These are phyloP conservation scores for Nanorana parkeri DNA, from an alignment of 2,113 vertebrate genomes.

Conservation along the genomic window DNA sequence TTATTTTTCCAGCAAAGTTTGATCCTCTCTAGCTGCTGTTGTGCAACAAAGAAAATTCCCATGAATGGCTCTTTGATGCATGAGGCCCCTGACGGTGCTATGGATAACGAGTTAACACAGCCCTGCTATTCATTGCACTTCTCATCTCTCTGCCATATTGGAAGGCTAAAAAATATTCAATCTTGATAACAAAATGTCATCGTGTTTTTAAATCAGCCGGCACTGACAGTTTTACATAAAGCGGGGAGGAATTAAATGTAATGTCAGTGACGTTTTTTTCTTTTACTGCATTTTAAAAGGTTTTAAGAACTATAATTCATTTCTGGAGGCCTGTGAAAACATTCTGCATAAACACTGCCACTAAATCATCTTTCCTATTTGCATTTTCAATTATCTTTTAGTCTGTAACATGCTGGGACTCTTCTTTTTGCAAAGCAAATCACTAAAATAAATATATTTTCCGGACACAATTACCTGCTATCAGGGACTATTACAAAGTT, in stretches of 20 bases:
- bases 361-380: constrained; percentile 56
- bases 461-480: constrained; percentile 41
- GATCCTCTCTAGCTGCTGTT: no score
- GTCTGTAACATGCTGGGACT: constrained; percentile 50
- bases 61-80: no score
- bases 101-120: constrained; percentile 15
- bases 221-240: constrained; percentile 56
- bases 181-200: constrained; percentile 57
- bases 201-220: constrained; percentile 50
- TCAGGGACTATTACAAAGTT: not conserved
- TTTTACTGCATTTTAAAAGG: constrained; percentile 59
- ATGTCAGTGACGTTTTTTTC: constrained; percentile 40
- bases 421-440: constrained; percentile 26
- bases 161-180: constrained; percentile 51
- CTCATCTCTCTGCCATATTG: constrained; percentile 38
- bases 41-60: no score
- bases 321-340: constrained; percentile 47
- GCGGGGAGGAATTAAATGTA: constrained; percentile 52
- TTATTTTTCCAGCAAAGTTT: no score
- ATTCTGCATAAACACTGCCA: constrained; percentile 49
- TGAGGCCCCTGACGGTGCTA: not conserved
- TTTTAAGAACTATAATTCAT: constrained; percentile 58
- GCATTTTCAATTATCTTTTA: constrained; percentile 59
- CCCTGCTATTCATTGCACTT: constrained; percentile 10
- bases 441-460: constrained; percentile 29